Base-by-base conservation (phyloP, 1,140 invertebrate species). In the Diorhabda carinulata region DNA sequence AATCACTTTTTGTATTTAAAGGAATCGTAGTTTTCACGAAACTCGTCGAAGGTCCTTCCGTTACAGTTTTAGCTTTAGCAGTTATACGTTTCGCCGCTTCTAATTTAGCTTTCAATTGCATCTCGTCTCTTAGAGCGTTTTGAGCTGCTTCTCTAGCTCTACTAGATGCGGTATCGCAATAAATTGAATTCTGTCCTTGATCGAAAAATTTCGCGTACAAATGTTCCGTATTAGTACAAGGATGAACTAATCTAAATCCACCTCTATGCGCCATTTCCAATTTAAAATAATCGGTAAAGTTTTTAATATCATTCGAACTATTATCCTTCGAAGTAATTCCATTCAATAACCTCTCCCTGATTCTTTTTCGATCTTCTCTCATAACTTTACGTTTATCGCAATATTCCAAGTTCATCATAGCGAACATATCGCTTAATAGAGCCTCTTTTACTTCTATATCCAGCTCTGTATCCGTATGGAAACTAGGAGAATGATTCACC, bases 401-500 rank as follows among this genome's bases (percentile, higher is more conserved):
- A 72, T 90, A 86, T 72, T 89, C 88, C 59, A 95, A 87, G 82
- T 95, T 94, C 64, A 96, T 84, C 81, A 97, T 88, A 3, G 88
- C 85, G 70, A 96, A 89, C 3, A 93, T 95, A 76, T 96, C 93
- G 52, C 83, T 85, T n/a, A 97, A 81, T 4, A 97, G 82, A 0
- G 85, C 83, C 75, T 93, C 90, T 79, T 97, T 97, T 3, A 97
- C 89, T 75, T 94, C 92, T 67, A 86, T 85, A 78, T 97, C 94
- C 58, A 96, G 82, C 67, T 87, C 85, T 2, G 92, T 89, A 78
- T 95, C 92, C 1, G 92, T 95, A 75, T 93, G 91, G 77, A 95
- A 95, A 82, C 94, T 96, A 3, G 94, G 94, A 4, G 93, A 96
- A 77, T 95, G 94, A 82, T 97, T 96, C 2, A 94, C 93, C 83